A percentile compares a stretch with the other conserved stretches of the same genome.
Evolutionary conservation across 2,113 vertebrate genomes (phyloP).

Genomic region (Python bivittatus): DNA sequence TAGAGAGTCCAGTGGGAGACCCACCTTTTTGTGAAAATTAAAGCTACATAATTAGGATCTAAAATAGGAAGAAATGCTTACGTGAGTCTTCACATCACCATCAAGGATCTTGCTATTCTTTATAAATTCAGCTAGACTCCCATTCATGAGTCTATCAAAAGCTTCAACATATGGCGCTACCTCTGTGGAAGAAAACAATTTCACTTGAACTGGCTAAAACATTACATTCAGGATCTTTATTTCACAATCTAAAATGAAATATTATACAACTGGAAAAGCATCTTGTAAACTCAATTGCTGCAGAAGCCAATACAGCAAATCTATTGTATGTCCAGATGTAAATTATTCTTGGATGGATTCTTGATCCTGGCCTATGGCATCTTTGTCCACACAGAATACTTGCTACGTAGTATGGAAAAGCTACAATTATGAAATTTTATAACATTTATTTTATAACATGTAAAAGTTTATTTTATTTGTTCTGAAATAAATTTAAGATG

Average conservation of each 20-base stretch:
- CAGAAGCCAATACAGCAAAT: background rate
- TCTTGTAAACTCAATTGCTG: background rate
- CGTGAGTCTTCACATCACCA: slow-evolving; percentile 90
- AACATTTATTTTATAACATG: background rate
- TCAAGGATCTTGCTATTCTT: slow-evolving; percentile 86
- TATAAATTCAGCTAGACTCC: slow-evolving; percentile 86
- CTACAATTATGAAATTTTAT: background rate
- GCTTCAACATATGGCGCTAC: slow-evolving; percentile 83
- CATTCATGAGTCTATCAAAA: slow-evolving; percentile 84
- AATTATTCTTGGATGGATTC: background rate
- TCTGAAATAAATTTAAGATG: background rate
- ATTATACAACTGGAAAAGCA: slow-evolving; percentile 10
- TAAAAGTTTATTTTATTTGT: background rate
- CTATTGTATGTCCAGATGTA: background rate
- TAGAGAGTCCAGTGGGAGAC: background rate
- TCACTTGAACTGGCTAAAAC: slow-evolving; percentile 38
- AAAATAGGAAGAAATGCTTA: slow-evolving; percentile 73
- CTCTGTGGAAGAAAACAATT: slow-evolving; percentile 69
- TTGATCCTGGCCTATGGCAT: background rate
- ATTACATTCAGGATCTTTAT: background rate
- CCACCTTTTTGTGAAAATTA: background rate
- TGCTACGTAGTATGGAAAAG: background rate
- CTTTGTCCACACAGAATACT: background rate
- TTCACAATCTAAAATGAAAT: slow-evolving; percentile 9
- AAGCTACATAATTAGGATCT: background rate